Evolutionary conservation across 2,888 invertebrate genomes (phyloP).

Genomic region (Mythimna ferrago): DNA sequence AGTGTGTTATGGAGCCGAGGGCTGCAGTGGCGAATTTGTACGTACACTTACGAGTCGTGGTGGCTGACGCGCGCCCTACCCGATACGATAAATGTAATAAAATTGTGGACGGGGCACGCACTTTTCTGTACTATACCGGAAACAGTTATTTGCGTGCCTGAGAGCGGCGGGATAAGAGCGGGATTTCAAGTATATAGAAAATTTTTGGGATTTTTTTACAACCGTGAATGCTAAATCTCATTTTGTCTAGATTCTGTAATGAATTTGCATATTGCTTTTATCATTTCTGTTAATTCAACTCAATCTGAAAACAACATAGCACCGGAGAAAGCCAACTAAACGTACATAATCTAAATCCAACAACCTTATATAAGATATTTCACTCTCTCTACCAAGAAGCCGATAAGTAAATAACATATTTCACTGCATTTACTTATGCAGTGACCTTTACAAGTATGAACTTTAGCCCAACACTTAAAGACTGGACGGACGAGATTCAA

Average conservation of each 20-base stretch:
- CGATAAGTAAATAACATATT: constrained; percentile 30
- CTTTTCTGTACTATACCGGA: no score
- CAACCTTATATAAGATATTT: constrained; percentile 25
- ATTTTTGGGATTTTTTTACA: background rate
- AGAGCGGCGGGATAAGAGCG: no score
- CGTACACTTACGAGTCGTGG: no score
- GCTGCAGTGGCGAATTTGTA: no score
- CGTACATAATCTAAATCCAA: constrained; percentile 1
- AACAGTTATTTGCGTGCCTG: no score
- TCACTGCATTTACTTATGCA: constrained; percentile 37
- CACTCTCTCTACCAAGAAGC: constrained; percentile 24
- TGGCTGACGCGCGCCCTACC: no score
- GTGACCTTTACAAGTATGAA: constrained; percentile 48
- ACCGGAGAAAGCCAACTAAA: constrained; percentile 23
- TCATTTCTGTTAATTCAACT: background rate
- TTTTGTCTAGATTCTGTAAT: background rate
- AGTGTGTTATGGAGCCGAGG: no score
- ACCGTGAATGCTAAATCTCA: background rate
- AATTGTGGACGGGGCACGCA: no score
- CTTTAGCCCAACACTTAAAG: constrained; percentile 42
- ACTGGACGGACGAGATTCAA: constrained; percentile 35
- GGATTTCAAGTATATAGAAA: no score
- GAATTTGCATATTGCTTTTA: background rate
- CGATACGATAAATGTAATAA: no score
- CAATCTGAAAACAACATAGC: background rate